Evolutionary conservation across 2,113 vertebrate species (phyloP).

Genomic region (Zeus faber): DNA sequence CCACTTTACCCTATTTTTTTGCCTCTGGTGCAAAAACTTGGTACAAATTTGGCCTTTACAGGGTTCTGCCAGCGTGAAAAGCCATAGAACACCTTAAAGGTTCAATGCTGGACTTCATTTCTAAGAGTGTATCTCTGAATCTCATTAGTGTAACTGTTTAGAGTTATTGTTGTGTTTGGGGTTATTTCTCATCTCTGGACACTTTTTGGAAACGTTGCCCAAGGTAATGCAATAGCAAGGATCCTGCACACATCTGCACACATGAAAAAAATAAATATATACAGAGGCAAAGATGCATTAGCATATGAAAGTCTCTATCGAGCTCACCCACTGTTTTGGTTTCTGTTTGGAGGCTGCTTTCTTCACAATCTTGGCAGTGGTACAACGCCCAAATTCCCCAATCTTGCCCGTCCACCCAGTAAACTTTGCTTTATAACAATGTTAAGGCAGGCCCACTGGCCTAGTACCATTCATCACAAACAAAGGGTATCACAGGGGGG

Average conservation of each 20-base stretch:
- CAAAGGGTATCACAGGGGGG: constrained; percentile 32
- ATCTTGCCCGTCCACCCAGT: constrained; percentile 27
- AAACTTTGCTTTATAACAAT: constrained; percentile 32
- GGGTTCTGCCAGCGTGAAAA: too few species aligned
- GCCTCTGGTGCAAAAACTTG: too few species aligned
- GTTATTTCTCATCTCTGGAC: too few species aligned
- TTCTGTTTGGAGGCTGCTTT: constrained; percentile 40
- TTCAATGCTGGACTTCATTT: too few species aligned
- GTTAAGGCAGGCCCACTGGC: constrained; percentile 14
- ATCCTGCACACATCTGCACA: constrained; percentile 20
- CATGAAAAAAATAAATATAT: constrained; percentile 4
- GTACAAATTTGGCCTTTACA: too few species aligned
- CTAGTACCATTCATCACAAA: constrained; percentile 34
- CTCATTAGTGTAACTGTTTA: too few species aligned
- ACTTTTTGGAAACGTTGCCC: too few species aligned
- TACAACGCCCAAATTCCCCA: constrained; percentile 26
- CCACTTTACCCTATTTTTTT: too few species aligned
- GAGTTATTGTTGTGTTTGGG: too few species aligned
- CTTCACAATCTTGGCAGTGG: constrained; percentile 25
- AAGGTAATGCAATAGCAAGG: constrained; percentile 22
- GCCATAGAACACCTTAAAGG: too few species aligned
- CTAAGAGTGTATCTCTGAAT: too few species aligned
- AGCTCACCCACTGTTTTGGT: not conserved
- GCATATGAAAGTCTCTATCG: constrained; percentile 38
- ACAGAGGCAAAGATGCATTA: constrained; percentile 40